A percentile compares a stretch with the other conserved stretches of the same genome.
phyloP scores from a whole-genome alignment of 1,140 invertebrate genomes.

The Sitobion miscanthi region DNA sequence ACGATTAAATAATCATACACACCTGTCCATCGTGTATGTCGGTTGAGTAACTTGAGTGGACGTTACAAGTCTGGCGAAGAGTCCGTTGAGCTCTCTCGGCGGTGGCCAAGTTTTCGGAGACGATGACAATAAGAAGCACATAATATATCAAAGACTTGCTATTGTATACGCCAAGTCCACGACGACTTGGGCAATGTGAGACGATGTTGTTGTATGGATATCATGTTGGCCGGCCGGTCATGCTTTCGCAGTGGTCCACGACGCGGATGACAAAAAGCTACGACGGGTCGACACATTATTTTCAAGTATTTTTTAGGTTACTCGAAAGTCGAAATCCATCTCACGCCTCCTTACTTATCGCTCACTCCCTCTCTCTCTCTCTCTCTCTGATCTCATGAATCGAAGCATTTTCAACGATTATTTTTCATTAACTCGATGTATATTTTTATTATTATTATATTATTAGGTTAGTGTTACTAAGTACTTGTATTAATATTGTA shows the following conservation, averaged over 20 bases:
- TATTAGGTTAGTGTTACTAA: background rate
- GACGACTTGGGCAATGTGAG: no score
- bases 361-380: no score
- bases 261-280: background rate
- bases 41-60: no score
- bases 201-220: no score
- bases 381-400: slow-evolving; percentile 32
- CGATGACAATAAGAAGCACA: no score
- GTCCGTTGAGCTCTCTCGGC: no score
- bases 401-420: slow-evolving; percentile 31
- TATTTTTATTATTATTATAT: background rate
- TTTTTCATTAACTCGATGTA: background rate
- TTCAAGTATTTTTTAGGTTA: slow-evolving; percentile 31
- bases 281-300: background rate
- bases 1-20: background rate
- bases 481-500: background rate
- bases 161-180: background rate
- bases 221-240: no score
- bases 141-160: no score
- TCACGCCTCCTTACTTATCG: no score
- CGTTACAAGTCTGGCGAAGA: no score
- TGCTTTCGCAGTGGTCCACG: no score
- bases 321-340: slow-evolving; percentile 4
- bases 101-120: background rate
- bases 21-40: background rate